Conservation (phyloP, 1,140 invertebrate genomes). For the Drosophila pruinosa region DNA sequence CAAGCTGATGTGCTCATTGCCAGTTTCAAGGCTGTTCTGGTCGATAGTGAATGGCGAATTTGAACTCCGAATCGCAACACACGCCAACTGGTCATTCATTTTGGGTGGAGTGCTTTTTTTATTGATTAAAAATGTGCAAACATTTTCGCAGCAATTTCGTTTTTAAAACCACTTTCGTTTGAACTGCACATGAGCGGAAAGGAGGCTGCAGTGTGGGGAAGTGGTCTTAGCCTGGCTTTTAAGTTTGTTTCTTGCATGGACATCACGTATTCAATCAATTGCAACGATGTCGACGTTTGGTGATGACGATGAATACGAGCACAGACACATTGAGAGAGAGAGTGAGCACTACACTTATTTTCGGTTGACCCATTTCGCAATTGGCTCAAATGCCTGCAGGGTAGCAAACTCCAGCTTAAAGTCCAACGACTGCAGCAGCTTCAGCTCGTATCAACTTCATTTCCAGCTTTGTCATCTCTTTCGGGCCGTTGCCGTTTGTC, state of each 20-base stretch:
- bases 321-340: constrained; percentile 1
- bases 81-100: constrained; percentile 56
- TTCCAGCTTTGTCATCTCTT: constrained; percentile 45
- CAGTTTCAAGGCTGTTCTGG: constrained; percentile 26
- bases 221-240: constrained; percentile 51
- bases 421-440: background rate
- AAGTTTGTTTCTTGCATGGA: constrained; percentile 80
- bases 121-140: constrained; percentile 81
- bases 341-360: constrained; percentile 62
- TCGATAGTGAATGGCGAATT: constrained; percentile 19
- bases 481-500: constrained; percentile 18
- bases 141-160: constrained; percentile 75
- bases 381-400: constrained; percentile 73
- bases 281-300: constrained; percentile 57
- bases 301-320: constrained; percentile 9
- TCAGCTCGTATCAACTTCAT: constrained; percentile 15
- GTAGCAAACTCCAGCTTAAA: background rate
- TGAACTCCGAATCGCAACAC: constrained; percentile 14
- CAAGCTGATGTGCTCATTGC: constrained; percentile 49
- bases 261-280: constrained; percentile 81
- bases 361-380: constrained; percentile 75
- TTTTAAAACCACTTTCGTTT: constrained; percentile 79
- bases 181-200: constrained; percentile 40
- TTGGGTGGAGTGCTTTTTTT: constrained; percentile 43
- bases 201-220: background rate